Evolutionary conservation across 1,140 invertebrate species (phyloP).

Genomic region (Caerostris extrusa): DNA sequence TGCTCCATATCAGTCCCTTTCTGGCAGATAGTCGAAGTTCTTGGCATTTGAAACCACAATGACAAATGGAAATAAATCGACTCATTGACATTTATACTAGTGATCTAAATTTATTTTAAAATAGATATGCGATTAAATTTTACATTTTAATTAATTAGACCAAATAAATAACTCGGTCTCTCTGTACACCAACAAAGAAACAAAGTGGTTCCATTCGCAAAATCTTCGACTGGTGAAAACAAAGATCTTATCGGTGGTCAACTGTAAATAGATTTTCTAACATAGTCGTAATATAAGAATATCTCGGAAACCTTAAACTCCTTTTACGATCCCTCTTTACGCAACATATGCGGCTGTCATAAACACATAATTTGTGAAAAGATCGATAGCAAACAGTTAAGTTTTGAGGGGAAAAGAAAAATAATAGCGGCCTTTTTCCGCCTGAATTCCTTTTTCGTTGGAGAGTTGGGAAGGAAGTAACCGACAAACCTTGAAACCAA

Average conservation of each 20-base stretch:
- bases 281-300: not conserved
- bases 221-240: too few species aligned
- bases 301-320: not conserved
- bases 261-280: not conserved
- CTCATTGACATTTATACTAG: too few species aligned
- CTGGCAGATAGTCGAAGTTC: too few species aligned
- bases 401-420: not conserved
- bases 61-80: too few species aligned
- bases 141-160: too few species aligned
- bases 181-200: too few species aligned
- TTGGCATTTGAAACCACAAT: too few species aligned
- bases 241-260: not conserved
- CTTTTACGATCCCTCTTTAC: not conserved
- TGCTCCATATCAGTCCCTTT: too few species aligned
- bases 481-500: constrained; percentile 23
- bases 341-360: not conserved
- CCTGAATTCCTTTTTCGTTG: constrained; percentile 13
- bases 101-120: too few species aligned
- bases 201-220: too few species aligned
- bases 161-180: too few species aligned
- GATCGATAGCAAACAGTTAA: not conserved
- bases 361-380: not conserved
- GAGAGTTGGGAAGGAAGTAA: not conserved
- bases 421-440: not conserved
- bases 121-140: too few species aligned